Base-by-base conservation (phyloP, 2,797 vertebrate genomes). In the Microhierax caerulescens region DNA sequence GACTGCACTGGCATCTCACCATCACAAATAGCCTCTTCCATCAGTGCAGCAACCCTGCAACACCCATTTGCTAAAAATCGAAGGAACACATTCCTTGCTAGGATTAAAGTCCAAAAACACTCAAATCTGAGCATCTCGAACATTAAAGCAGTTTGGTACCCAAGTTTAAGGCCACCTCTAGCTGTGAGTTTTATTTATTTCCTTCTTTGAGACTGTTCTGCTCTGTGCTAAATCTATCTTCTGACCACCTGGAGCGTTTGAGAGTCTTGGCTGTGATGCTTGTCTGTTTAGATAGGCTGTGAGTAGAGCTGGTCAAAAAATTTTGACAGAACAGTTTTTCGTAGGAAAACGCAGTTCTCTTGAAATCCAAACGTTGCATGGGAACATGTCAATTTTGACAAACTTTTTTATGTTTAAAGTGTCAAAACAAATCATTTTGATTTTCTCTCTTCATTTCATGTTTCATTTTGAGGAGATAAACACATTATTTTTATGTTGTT, bases 241-340 rank as follows among this genome's bases (percentile, higher is more conserved):
- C 93, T 72, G 95, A 80, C 93, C 96, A 97, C 96, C 95, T 96
- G 97, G 94, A 94, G 95, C 23, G 18, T 96, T 96, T 77, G 75
- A 75, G 85, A 96, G 88, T 74, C 93, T 96, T 96, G 92, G 90
- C 96, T 96, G 78, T 91, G 95, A 34, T 88, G 61, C 75, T 93
- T 97, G 93, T 97, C 94, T 95, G 78, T 93, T 96, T 91, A 88
- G 92, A 96, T 95, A 93, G 88, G 74, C 75, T 94, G 78, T 13
- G 85, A 95, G 92, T 14, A 80, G 88, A 96, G 81, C 90, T 95
- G 97, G 96, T 97, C 94, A 97, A 91, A 96, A 95, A 97, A 91
- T 89, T 88, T 83, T 96, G 95, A 96, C 92, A 96, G 94, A 87
- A 96, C 53, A 93, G 86, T 85, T 96, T 96, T 96, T 90, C 8